Percentiles rank a stretch among this genome's conserved stretches.
These are phyloP conservation scores for Oncorhynchus clarkii DNA, from an alignment of 2,113 vertebrate species.

Conservation along the genomic window DNA sequence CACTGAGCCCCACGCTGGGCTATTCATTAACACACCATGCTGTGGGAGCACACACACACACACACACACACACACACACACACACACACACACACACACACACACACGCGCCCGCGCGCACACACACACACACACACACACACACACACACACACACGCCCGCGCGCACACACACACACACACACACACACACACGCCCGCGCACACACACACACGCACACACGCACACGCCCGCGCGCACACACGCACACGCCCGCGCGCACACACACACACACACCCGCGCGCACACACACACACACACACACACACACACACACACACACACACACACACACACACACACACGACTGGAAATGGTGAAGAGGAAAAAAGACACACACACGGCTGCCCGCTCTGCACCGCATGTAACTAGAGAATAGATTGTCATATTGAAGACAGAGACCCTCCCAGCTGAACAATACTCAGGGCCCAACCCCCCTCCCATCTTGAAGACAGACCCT, in stretches of 20 bases:
- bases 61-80: background rate
- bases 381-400: background rate
- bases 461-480: background rate
- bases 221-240: no score
- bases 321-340: background rate
- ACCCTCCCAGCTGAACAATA: constrained; percentile 12
- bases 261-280: no score
- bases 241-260: background rate
- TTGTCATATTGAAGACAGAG: constrained; percentile 23
- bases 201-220: background rate
- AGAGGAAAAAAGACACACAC: background rate
- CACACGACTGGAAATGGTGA: background rate
- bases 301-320: background rate
- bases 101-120: no score
- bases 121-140: background rate
- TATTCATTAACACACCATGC: no score
- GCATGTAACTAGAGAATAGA: constrained; percentile 16
- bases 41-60: background rate
- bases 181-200: background rate
- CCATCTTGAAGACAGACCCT: no score
- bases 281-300: no score
- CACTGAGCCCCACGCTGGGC: no score
- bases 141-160: no score
- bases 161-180: background rate
- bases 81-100: background rate